Evolutionary conservation across 2,113 vertebrate species (phyloP).

Genomic region (Brachyistius frenatus): DNA sequence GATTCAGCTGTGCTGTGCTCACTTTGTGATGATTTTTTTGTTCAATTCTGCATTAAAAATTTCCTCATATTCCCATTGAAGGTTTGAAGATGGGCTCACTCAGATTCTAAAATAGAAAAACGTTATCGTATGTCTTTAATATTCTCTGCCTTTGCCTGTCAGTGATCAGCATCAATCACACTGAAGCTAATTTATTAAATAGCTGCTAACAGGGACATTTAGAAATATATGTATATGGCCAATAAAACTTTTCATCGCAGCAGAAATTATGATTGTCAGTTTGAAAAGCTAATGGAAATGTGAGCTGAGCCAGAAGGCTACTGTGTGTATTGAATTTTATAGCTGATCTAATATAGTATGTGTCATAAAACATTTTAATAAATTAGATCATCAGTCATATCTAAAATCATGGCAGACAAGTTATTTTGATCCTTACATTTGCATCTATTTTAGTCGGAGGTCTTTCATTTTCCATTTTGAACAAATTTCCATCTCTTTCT

Average conservation of each 20-base stretch:
- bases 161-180: constrained; percentile 54
- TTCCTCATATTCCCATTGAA: background rate
- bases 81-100: constrained; percentile 21
- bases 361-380: constrained; percentile 64
- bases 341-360: constrained; percentile 55
- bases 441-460: background rate
- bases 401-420: constrained; percentile 8
- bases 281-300: constrained; percentile 66
- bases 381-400: constrained; percentile 45
- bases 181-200: constrained; percentile 55
- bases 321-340: constrained; percentile 57
- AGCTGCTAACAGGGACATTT: constrained; percentile 51
- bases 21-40: background rate
- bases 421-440: constrained; percentile 38
- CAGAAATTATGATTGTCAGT: constrained; percentile 67
- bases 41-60: too few species aligned
- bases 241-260: constrained; percentile 70
- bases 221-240: constrained; percentile 18
- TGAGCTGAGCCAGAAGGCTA: constrained; percentile 49
- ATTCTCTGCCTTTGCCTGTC: constrained; percentile 20
- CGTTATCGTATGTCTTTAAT: constrained; percentile 25
- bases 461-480: constrained; percentile 13
- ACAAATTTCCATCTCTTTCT: background rate
- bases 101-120: constrained; percentile 26
- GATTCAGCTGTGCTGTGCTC: background rate